Evolutionary conservation across 2,888 invertebrate species (phyloP).

Genomic region (Plebejus anna): DNA sequence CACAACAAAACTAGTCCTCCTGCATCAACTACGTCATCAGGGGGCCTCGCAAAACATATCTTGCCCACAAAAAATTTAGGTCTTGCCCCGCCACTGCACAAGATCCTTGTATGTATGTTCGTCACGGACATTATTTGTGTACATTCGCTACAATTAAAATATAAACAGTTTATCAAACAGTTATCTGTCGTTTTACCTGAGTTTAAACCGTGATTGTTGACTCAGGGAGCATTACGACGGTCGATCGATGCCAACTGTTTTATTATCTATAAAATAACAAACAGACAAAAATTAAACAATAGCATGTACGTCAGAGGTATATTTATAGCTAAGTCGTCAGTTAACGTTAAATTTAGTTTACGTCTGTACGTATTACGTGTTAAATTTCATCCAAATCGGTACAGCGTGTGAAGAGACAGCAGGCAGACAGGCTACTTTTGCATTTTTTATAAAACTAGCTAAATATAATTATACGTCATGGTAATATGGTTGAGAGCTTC

Average conservation of each 20-base stretch:
- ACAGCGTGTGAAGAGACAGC: neutral
- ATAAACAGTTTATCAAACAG: neutral
- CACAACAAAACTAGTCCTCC: no score
- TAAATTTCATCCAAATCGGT: neutral
- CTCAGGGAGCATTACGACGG: neutral
- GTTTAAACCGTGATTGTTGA: neutral
- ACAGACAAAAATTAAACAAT: neutral
- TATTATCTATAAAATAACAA: conserved; percentile 7
- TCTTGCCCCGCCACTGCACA: no score
- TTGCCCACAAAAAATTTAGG: no score
- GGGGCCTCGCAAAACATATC: no score
- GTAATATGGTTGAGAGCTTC: no score
- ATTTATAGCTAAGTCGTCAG: neutral
- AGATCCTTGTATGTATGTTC: no score
- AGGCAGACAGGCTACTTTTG: no score
- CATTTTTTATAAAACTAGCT: no score
- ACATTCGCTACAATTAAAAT: neutral
- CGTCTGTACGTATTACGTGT: neutral
- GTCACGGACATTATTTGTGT: neutral
- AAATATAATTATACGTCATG: no score
- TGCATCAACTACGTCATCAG: no score
- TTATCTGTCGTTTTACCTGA: neutral
- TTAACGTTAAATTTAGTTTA: neutral
- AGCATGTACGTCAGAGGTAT: neutral
- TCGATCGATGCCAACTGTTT: conserved; percentile 5